Evolutionary conservation across 2,113 vertebrate species (phyloP), one percentile per base, ranked within the genome.

Genomic region (Platysternon megacephalum): DNA sequence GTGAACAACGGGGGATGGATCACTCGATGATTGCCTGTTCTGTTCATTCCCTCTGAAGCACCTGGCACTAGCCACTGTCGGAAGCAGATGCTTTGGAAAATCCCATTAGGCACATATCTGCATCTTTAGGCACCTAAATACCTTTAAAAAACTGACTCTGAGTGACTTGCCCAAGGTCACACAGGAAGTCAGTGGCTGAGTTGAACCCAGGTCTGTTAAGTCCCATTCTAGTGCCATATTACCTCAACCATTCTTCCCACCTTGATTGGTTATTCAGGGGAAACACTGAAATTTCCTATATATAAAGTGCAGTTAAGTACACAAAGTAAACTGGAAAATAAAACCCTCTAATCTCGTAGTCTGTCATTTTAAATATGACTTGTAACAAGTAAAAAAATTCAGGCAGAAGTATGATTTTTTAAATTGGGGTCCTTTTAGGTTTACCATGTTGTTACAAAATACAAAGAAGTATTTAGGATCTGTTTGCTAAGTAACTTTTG

Each of bases 401-500:
- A 26, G 61, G 79, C 17, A 90, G 11, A 72, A 39, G n/a, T 39
- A 72, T 22, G n/a, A 48, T 83, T 83, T 89, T 51, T 74, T 48
- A 72, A 35, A 21, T 29, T 80, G 12, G 51, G 28, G 5, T 26
- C 11, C 56, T 58, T 61, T 61, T 61, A 32, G 29, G 39, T 11
- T 11, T 39, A 28, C 4, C 3, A 4, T 29, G 6, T 42, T 85
- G 4, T 79, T 83, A 48, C 17, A 76, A n/a, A 84, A 42, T 39
- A 0, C 46, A 6, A 5, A 82, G 16, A 35, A 79, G 22, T 93
- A 32, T 49, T 96, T 88, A 80, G 21, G 11, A 12, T 87, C 35
- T 39, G 83, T 88, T 96, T 83, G 19, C 21, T 24, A 48, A 79
- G 11, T 81, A 93, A 53, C n/a, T 88, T 91, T 53, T 29, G 46